Evolutionary conservation across 2,888 invertebrate species (phyloP), one percentile per base, ranked within the genome.

Genomic region (Tetanocera ferruginea): DNA sequence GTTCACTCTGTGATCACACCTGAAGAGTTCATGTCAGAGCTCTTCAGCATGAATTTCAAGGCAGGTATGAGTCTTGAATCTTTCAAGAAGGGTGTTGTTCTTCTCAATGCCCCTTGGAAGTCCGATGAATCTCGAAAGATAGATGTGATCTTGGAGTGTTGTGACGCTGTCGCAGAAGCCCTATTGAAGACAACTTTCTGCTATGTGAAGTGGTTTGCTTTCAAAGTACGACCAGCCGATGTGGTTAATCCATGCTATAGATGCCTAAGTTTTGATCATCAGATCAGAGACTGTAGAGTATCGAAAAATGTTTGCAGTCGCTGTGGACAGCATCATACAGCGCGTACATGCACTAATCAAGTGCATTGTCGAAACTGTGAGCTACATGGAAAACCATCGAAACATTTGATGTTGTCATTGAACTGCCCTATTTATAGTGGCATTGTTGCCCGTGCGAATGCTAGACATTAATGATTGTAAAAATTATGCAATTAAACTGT

Each of bases 301-400:
- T 67, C 75, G 43, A n/a, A n/a, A n/a, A n/a, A n/a, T n/a, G n/a
- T n/a, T n/a, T n/a, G n/a, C n/a, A n/a, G n/a, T n/a, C n/a, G n/a
- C n/a, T n/a, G n/a, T n/a, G n/a, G n/a, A n/a, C n/a, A n/a, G n/a
- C n/a, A n/a, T n/a, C n/a, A n/a, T n/a, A n/a, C n/a, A n/a, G n/a
- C n/a, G n/a, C n/a, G n/a, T n/a, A n/a, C n/a, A n/a, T n/a, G n/a
- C n/a, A n/a, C n/a, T n/a, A n/a, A n/a, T n/a, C n/a, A n/a, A n/a
- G 34, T 77, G 66, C 19, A n/a, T 75, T 78, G 77, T 67, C 78
- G 82, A 5, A 80, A 82, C 6, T 81, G 81, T 57, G 76, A 76
- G 0, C 70, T 76, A 55, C 72, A 52, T 52, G 79, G 76, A 1
- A 43, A 70, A 23, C 78, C 78, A 1, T 62, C 79, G 5, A 75